Percentiles rank a stretch among this genome's conserved stretches.
Conservation (phyloP, 2,888 invertebrate species). For the Chironomus riparius region DNA sequence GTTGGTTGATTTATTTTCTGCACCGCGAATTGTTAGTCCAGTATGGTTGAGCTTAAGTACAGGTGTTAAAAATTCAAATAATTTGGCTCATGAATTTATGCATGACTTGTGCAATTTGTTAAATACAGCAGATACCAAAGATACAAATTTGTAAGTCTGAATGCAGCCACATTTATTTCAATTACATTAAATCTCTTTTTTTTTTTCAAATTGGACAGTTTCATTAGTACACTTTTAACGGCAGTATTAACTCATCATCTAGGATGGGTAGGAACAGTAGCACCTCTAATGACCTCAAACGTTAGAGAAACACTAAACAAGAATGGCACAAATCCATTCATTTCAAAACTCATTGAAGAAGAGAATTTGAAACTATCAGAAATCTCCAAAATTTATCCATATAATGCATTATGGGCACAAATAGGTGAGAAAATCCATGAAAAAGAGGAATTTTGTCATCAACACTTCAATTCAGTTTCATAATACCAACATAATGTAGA, state of each 20-base stretch:
- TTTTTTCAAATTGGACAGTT: constrained; percentile 48
- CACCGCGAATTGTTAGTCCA: constrained; percentile 55
- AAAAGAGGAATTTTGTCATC: no score
- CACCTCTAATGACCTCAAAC: constrained; percentile 39
- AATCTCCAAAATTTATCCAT: constrained; percentile 57
- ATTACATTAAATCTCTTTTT: constrained; percentile 21
- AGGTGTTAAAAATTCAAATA: constrained; percentile 40
- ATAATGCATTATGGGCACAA: constrained; percentile 87
- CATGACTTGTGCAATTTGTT: constrained; percentile 56
- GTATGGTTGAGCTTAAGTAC: constrained; percentile 54
- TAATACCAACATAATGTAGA: no score
- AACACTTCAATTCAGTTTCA: no score
- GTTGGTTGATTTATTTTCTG: constrained; percentile 58
- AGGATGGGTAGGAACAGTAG: constrained; percentile 80
- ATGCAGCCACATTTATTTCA: neutral
- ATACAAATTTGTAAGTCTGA: constrained; percentile 76
- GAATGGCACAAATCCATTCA: constrained; percentile 37
- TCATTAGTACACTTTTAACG: constrained; percentile 80
- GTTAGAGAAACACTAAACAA: constrained; percentile 32
- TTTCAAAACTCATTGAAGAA: constrained; percentile 34
- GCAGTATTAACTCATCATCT: constrained; percentile 83
- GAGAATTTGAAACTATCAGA: constrained; percentile 47
- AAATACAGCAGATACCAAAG: constrained; percentile 68
- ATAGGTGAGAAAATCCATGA: no score
- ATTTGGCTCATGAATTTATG: constrained; percentile 45